Percentiles rank a stretch among this genome's conserved stretches.
phyloP scores from a whole-genome alignment of 2,888 invertebrate genomes.

The Drosophila emarginata region DNA sequence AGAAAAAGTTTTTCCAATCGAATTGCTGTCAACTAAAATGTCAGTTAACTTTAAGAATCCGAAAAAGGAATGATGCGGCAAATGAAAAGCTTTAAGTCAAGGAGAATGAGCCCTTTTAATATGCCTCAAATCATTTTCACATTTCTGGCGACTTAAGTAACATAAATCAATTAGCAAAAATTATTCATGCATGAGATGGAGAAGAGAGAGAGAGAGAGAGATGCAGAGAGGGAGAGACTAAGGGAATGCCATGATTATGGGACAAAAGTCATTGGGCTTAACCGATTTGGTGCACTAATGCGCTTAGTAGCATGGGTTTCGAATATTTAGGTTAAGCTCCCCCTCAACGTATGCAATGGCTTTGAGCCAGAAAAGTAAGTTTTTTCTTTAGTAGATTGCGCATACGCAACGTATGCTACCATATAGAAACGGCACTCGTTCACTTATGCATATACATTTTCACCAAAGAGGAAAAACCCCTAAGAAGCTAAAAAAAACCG shows the following conservation, averaged over 20 bases:
- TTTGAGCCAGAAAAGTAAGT: conserved; percentile 19
- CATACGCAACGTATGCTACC: conserved; percentile 45
- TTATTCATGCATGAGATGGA: conserved; percentile 31
- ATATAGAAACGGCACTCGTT: conserved; percentile 10
- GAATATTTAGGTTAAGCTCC: conserved; percentile 32
- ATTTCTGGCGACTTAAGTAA: conserved; percentile 13
- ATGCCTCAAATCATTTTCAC: background rate
- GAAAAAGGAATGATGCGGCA: conserved; percentile 33
- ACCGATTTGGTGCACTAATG: conserved; percentile 32
- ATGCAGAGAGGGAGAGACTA: background rate
- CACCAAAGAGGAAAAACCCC: background rate
- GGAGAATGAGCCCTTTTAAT: background rate
- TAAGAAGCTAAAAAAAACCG: background rate
- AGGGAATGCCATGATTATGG: conserved; percentile 18
- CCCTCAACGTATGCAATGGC: background rate
- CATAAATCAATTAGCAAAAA: conserved; percentile 58
- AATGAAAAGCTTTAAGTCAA: conserved; percentile 18
- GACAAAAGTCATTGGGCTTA: conserved; percentile 33
- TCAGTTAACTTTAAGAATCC: conserved; percentile 44
- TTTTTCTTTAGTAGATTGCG: conserved; percentile 38
- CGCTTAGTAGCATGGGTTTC: conserved; percentile 35
- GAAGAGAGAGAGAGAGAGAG: background rate
- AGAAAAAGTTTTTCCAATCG: conserved; percentile 33
- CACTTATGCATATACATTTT: conserved; percentile 33
- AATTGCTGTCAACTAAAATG: conserved; percentile 45